These are phyloP conservation scores for Venusia cambrica DNA, from an alignment of 2,888 invertebrate species.

Conservation along the genomic window DNA sequence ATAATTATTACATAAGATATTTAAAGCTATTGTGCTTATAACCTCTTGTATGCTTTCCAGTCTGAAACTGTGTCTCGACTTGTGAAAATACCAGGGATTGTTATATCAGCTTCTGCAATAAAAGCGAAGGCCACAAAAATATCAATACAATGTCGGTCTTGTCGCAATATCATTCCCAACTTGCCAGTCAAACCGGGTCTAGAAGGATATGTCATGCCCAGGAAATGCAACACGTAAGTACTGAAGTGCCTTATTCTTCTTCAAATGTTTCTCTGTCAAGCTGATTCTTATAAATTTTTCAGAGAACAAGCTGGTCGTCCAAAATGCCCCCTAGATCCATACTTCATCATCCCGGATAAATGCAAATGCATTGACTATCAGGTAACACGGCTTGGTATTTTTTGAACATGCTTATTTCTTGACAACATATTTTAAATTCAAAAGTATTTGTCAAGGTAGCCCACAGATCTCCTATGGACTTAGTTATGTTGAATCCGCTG, in stretches of 20 bases:
- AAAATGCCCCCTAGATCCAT: constrained; percentile 98
- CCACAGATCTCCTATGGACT: too few relatives aligned
- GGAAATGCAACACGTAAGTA: constrained; percentile 95
- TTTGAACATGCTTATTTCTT: too few relatives aligned
- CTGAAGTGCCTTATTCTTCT: too few relatives aligned
- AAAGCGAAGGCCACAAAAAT: constrained; percentile 97
- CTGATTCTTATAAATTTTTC: constrained; percentile 42
- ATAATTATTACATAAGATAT: too few relatives aligned
- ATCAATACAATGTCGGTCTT: constrained; percentile 97
- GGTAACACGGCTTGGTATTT: too few relatives aligned
- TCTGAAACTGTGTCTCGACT: constrained; percentile 96
- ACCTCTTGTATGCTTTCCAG: constrained; percentile 79
- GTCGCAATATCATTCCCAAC: constrained; percentile 93
- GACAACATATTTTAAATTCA: too few relatives aligned
- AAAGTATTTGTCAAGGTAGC: too few relatives aligned
- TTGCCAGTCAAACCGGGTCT: constrained; percentile 95
- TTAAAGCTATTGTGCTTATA: too few relatives aligned
- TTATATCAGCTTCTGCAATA: constrained; percentile 96
- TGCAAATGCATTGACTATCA: constrained; percentile 99
- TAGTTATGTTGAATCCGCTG: too few relatives aligned
- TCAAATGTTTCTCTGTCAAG: too few relatives aligned
- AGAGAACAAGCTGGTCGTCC: constrained; percentile 96
- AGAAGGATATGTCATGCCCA: constrained; percentile 96
- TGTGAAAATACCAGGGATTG: constrained; percentile 97
- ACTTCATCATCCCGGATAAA: constrained; percentile 98